Base-by-base conservation (phyloP, 92 coral and sea anemone species). In the Epizoanthus ramosus region DNA sequence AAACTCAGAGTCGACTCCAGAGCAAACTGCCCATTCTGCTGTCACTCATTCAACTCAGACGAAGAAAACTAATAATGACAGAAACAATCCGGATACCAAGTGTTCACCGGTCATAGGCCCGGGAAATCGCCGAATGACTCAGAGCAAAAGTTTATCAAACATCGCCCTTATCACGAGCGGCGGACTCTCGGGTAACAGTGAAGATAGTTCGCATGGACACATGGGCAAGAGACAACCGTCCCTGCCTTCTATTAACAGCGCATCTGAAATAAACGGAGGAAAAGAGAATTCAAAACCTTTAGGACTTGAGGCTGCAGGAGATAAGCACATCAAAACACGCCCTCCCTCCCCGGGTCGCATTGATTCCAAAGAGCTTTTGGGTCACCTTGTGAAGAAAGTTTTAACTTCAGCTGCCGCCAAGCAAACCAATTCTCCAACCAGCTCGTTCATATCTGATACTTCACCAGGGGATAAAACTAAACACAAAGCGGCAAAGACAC, bases 301-400 rank as follows among this genome's bases (percentile, higher is more conserved):
- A 4, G 22, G 64, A 4, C 24, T 18, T 19, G 56, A 76, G 4
- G 21, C 15, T 23, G 16, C 57, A 13, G 22, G 12, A 19, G 70
- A 76, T 24, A 76, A 76, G 54, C 81, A 59, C 10, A 18, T 57
- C 39, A 76, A 61, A 28, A 83, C 90, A 58, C 89, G 90, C 3
- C 90, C 95, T 16, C 93, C 95, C 0, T 89, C 92, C 0, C 88
- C 98, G 57, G 88, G 86, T 24, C 77, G 90, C 33, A 74, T 89
- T 6, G 98, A 91, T 52, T 93, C 98, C 72, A 93, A 88, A 37
- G 98, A 93, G 43, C 83, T 91, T 0, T 77, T 93, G 25, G 98
- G 98, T 7, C 98, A 93, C 63, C 86, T 93, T 31, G 98, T 93
- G 5, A 93, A 93, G 47, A 93, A 93, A 84, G 92, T 93, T 8